A percentile compares a stretch with the other conserved stretches of the same genome.
phyloP scores from a whole-genome alignment of 1,140 invertebrate species.

The Metaphire vulgaris region DNA sequence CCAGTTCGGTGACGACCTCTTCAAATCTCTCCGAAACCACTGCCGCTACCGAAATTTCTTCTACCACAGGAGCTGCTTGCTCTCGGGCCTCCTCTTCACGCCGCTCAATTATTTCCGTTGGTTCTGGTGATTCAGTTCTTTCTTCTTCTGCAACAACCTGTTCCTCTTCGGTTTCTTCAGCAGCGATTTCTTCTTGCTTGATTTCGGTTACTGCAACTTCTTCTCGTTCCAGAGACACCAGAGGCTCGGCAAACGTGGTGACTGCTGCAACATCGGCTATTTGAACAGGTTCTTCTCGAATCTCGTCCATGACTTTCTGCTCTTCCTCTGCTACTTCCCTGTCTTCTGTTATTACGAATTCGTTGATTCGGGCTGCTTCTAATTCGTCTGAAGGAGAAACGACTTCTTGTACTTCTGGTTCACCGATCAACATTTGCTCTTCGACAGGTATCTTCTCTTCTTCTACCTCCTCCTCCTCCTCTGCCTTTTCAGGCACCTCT shows the following conservation, averaged over 20 bases:
- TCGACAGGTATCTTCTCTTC: not conserved
- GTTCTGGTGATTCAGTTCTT: too few relatives aligned
- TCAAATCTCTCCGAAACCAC: not conserved
- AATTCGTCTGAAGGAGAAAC: not conserved
- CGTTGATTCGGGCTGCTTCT: not conserved
- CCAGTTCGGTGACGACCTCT: not conserved
- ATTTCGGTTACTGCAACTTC: not conserved
- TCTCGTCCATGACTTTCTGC: not conserved
- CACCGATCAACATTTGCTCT: not conserved
- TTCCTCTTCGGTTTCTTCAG: not conserved
- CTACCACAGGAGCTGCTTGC: not conserved
- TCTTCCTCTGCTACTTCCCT: not conserved
- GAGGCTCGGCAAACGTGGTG: not conserved
- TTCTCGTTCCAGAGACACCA: too few relatives aligned
- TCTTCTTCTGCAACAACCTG: not conserved
- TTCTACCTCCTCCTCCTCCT: not conserved
- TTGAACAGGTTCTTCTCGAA: not conserved
- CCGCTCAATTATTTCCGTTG: too few relatives aligned
- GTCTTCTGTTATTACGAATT: not conserved
- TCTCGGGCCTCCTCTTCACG: too few relatives aligned
- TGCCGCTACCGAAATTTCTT: conserved; percentile 9
- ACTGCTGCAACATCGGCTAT: not conserved
- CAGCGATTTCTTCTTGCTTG: not conserved
- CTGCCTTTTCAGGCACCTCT: conserved; percentile 7
- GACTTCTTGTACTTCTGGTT: not conserved